Evolutionary conservation across 1,140 invertebrate genomes (phyloP).

Genomic region (Reticulitermes speratus): DNA sequence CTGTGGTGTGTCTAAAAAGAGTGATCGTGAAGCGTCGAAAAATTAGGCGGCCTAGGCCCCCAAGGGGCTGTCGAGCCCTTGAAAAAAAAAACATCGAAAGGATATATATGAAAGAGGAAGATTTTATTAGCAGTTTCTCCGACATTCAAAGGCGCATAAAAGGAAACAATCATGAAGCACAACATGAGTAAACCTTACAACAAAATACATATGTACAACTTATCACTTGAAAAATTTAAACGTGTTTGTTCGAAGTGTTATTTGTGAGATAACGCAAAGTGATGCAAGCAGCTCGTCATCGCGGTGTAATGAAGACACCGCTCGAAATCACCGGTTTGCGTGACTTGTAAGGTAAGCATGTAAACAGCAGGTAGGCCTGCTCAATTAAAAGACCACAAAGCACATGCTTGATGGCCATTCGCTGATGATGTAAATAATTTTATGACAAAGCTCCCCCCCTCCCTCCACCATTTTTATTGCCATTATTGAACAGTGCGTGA

Average conservation of each 20-base stretch:
- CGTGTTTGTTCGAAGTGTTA: neutral
- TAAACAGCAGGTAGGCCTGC: neutral
- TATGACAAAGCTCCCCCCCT: neutral
- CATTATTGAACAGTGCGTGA: neutral
- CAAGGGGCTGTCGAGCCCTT: too few species aligned
- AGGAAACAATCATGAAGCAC: too few species aligned
- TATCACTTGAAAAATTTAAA: neutral
- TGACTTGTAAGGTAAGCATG: neutral
- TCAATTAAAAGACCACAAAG: neutral
- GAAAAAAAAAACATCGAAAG: too few species aligned
- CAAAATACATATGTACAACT: neutral
- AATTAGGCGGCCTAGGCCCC: too few species aligned
- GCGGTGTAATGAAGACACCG: neutral
- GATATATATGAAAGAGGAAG: too few species aligned
- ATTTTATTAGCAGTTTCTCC: too few species aligned
- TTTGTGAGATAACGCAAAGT: neutral
- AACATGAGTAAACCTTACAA: too few species aligned
- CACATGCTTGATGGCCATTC: neutral
- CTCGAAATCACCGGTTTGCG: constrained; percentile 16
- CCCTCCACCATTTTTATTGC: neutral
- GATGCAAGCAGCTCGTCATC: neutral
- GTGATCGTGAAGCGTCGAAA: too few species aligned
- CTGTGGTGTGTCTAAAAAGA: too few species aligned
- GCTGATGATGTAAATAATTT: constrained; percentile 13
- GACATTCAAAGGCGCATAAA: too few species aligned